Conservation (phyloP, 2,888 invertebrate species). For the Andrena camellia region DNA sequence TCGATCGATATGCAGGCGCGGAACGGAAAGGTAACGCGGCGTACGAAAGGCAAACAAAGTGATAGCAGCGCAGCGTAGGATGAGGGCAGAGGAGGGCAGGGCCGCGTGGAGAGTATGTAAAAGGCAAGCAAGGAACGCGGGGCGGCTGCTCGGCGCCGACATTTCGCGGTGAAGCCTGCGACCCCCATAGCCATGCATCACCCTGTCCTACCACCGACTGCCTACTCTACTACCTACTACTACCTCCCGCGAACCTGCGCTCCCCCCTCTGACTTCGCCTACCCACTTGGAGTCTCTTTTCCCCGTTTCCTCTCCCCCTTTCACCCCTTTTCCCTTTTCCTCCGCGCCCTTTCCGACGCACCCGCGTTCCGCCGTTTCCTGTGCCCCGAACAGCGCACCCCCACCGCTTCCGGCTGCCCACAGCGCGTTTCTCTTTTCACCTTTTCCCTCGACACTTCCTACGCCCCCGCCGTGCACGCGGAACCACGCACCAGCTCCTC, state of each 20-base stretch:
- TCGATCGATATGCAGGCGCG: slow-evolving; percentile 68
- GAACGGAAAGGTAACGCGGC: slow-evolving; percentile 63
- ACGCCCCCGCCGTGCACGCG: neutral
- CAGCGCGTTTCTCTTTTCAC: slow-evolving; percentile 24
- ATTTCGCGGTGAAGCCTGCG: slow-evolving; percentile 79
- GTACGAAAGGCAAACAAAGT: slow-evolving; percentile 71
- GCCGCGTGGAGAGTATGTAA: slow-evolving; percentile 64
- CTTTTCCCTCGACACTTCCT: slow-evolving; percentile 24
- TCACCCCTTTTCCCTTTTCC: slow-evolving; percentile 38
- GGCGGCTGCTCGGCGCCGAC: slow-evolving; percentile 78
- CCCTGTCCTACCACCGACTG: slow-evolving; percentile 79
- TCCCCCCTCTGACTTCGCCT: slow-evolving; percentile 57
- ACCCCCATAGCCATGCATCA: slow-evolving; percentile 81
- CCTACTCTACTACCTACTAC: slow-evolving; percentile 65
- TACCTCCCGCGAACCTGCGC: slow-evolving; percentile 46
- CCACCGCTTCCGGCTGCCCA: slow-evolving; percentile 26
- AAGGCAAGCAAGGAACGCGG: slow-evolving; percentile 68
- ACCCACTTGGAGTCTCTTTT: slow-evolving; percentile 29
- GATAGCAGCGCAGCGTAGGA: slow-evolving; percentile 56
- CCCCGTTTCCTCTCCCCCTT: slow-evolving; percentile 20
- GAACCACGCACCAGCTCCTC: neutral
- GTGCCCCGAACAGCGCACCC: slow-evolving; percentile 20
- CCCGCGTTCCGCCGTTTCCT: slow-evolving; percentile 35
- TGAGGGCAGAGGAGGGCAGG: slow-evolving; percentile 49
- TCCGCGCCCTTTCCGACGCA: slow-evolving; percentile 24